Conservation (phyloP, 2,797 vertebrate genomes). For the Mormyrops boulengeri region DNA sequence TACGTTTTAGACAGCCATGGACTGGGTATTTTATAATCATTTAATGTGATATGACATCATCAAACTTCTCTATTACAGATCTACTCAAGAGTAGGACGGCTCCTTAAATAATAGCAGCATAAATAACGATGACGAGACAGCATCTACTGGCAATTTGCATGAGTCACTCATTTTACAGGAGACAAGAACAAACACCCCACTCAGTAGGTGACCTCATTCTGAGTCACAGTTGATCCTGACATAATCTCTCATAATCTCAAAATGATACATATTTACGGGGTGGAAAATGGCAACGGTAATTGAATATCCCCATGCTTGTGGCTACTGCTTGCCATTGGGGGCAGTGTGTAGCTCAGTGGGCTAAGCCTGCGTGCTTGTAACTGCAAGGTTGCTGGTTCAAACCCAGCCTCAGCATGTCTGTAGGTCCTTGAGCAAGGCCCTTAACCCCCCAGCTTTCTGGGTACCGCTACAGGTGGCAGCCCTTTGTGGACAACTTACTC, state of each 20-base stretch:
- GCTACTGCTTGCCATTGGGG: neutral
- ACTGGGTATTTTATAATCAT: neutral
- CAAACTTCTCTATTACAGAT: neutral
- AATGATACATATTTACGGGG: neutral
- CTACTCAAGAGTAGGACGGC: neutral
- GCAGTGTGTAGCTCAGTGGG: too few species aligned
- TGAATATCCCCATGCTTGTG: neutral
- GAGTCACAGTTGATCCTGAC: constrained; percentile 12
- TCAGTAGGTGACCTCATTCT: constrained; percentile 17
- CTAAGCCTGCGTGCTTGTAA: too few species aligned
- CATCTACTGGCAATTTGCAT: neutral
- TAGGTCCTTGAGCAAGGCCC: too few species aligned
- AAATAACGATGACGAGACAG: neutral
- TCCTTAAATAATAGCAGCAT: neutral
- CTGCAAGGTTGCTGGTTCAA: too few species aligned
- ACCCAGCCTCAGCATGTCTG: too few species aligned
- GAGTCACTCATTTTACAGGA: neutral
- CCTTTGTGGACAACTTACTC: too few species aligned
- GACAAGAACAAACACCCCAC: constrained; percentile 9
- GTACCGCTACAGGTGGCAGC: too few species aligned
- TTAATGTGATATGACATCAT: neutral
- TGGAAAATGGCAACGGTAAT: neutral
- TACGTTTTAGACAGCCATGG: neutral
- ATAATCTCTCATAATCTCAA: constrained; percentile 9
- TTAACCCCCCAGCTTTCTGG: too few species aligned